A percentile compares a stretch with the other conserved stretches of the same genome.
Conservation (phyloP, 2,113 vertebrate genomes). For the Oreochromis niloticus region DNA sequence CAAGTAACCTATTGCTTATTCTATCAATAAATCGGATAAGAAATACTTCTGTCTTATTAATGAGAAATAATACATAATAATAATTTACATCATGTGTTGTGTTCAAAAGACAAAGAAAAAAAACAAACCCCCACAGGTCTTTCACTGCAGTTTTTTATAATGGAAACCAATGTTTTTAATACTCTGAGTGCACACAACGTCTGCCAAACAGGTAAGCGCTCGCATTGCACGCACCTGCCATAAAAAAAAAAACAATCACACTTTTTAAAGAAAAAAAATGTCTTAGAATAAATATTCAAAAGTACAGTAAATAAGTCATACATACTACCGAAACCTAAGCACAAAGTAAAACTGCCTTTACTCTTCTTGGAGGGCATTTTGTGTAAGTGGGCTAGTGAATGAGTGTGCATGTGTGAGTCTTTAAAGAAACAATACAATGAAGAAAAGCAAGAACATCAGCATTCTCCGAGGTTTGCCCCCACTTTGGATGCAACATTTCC, state of each 20-base stretch:
- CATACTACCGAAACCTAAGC: background rate
- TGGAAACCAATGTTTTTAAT: background rate
- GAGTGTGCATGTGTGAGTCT: background rate
- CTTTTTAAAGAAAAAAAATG: background rate
- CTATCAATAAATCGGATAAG: background rate
- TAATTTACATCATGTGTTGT: background rate
- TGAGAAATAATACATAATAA: background rate
- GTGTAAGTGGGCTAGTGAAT: background rate
- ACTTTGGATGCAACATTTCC: background rate
- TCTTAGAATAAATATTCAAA: background rate
- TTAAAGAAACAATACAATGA: background rate
- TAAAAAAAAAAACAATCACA: background rate
- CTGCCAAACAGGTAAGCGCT: background rate
- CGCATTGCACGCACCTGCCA: background rate
- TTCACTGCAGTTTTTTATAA: background rate
- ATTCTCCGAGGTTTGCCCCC: background rate
- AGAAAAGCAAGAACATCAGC: background rate
- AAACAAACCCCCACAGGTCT: rapidly evolving
- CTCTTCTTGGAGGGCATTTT: background rate
- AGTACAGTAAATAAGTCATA: background rate
- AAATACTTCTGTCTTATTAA: background rate
- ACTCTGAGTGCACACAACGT: background rate
- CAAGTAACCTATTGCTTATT: background rate
- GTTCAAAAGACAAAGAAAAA: background rate
- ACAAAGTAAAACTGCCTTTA: background rate